Conservation (phyloP, 2,113 vertebrate species). For the Trematocara marginatum region DNA sequence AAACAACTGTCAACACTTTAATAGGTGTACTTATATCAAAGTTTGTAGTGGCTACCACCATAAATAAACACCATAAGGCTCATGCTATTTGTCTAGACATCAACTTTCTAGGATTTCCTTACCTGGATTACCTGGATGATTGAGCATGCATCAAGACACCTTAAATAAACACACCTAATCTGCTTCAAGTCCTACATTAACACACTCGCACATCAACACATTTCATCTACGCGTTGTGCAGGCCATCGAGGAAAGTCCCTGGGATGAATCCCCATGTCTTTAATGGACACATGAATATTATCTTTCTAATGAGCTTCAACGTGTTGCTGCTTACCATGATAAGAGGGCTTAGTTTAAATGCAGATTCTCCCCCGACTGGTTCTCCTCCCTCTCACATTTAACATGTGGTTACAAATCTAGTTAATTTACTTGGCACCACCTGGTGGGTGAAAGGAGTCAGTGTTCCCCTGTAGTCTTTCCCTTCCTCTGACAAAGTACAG, state of each 20-base stretch:
- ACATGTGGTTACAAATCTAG: constrained; percentile 24
- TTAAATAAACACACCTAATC: constrained; percentile 25
- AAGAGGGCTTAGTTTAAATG: constrained; percentile 61
- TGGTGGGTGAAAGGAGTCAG: constrained; percentile 46
- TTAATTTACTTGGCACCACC: constrained; percentile 60
- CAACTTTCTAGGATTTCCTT: neutral
- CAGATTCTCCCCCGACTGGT: constrained; percentile 10
- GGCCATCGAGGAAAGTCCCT: neutral
- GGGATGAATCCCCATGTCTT: constrained; percentile 15
- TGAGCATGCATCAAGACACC: neutral
- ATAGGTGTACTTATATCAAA: neutral
- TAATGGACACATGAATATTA: constrained; percentile 57
- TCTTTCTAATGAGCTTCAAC: constrained; percentile 66
- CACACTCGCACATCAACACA: neutral
- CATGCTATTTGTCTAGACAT: neutral
- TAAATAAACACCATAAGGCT: rapidly evolving
- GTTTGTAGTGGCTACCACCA: neutral
- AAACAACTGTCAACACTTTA: neutral
- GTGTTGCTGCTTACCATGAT: constrained; percentile 63
- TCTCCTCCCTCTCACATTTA: constrained; percentile 1
- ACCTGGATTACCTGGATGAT: neutral
- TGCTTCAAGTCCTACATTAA: neutral
- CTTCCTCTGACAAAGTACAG: neutral
- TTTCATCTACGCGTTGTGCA: neutral
- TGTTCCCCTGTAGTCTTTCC: neutral